A percentile compares a stretch with the other conserved stretches of the same genome.
Conservation (phyloP, 2,113 vertebrate genomes). For the Notarius lentiginosus region DNA sequence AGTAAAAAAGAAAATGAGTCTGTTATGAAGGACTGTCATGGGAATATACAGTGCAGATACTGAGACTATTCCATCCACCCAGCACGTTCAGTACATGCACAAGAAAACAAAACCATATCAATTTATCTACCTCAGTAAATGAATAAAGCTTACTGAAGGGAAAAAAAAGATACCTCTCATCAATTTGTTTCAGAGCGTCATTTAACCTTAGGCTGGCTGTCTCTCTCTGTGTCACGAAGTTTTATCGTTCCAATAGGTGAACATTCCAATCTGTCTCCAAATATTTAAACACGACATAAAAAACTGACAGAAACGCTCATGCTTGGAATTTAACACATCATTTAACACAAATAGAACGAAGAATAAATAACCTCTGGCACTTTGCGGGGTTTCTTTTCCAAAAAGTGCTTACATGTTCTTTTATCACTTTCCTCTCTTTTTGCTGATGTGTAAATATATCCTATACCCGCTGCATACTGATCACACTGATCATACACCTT, state of each 20-base stretch:
- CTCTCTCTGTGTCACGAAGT: background rate
- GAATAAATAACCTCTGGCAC: conserved; percentile 47
- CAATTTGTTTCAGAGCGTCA: background rate
- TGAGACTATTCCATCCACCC: background rate
- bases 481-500: conserved; percentile 1
- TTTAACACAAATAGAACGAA: conserved; percentile 40
- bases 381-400: conserved; percentile 38
- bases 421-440: conserved; percentile 27
- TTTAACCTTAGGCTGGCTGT: conserved; percentile 5
- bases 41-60: background rate
- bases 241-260: background rate
- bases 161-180: background rate
- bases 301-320: conserved; percentile 4
- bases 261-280: conserved; percentile 15
- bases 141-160: background rate
- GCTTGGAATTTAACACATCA: conserved; percentile 45
- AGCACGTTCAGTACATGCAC: background rate
- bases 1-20: background rate
- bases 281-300: conserved; percentile 30
- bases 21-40: background rate
- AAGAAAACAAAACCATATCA: background rate
- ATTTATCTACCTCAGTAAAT: background rate
- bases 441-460: conserved; percentile 30
- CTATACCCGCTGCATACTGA: background rate
- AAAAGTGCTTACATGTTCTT: conserved; percentile 34